These are phyloP conservation scores for Cryptocephalus primarius DNA, from an alignment of 2,888 invertebrate species.

Conservation along the genomic window DNA sequence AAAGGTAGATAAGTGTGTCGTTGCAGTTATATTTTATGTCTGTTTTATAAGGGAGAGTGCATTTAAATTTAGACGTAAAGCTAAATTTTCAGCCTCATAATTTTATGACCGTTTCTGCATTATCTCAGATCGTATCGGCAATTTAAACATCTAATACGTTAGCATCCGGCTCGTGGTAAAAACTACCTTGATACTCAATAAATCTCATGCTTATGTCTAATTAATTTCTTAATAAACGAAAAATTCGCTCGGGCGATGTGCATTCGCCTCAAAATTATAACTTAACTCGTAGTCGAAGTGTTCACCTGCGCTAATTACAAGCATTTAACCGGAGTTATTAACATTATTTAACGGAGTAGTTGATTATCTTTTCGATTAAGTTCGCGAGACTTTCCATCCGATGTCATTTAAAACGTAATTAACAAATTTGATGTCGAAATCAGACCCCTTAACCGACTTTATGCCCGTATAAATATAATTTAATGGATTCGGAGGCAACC, in stretches of 20 bases:
- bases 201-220: not conserved
- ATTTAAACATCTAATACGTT: too few relatives aligned
- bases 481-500: slow-evolving; percentile 2
- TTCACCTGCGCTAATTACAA: slow-evolving; percentile 14
- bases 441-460: slow-evolving; percentile 1
- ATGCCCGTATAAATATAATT: slow-evolving; percentile 5
- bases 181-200: slow-evolving; percentile 1
- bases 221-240: too few relatives aligned
- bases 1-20: too few relatives aligned
- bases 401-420: slow-evolving; percentile 11
- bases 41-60: too few relatives aligned
- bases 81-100: too few relatives aligned
- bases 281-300: slow-evolving; percentile 1
- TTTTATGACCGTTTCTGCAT: too few relatives aligned
- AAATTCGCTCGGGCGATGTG: slow-evolving; percentile 1
- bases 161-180: not conserved
- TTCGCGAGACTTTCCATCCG: slow-evolving; percentile 7
- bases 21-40: too few relatives aligned
- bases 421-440: slow-evolving; percentile 11
- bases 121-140: too few relatives aligned
- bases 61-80: too few relatives aligned
- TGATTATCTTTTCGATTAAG: slow-evolving; percentile 11
- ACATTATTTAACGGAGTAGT: slow-evolving; percentile 11
- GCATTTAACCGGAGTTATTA: slow-evolving; percentile 11
- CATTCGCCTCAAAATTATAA: slow-evolving; percentile 6